A percentile compares a stretch with the other conserved stretches of the same genome.
These are phyloP conservation scores for Pavo muticus DNA, from an alignment of 2,113 vertebrate genomes.

Conservation along the genomic window DNA sequence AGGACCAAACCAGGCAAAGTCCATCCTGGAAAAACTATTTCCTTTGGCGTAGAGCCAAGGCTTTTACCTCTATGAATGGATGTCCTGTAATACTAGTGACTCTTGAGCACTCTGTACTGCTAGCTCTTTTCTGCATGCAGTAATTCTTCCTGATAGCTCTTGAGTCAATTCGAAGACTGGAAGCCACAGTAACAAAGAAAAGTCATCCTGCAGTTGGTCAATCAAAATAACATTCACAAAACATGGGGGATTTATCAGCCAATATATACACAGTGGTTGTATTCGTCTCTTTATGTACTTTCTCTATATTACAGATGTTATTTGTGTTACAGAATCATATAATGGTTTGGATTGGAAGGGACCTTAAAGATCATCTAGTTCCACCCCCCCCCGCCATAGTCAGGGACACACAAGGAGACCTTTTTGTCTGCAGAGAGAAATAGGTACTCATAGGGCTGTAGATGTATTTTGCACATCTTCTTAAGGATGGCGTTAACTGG, in stretches of 20 bases:
- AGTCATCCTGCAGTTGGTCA: not conserved
- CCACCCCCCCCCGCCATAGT: not conserved
- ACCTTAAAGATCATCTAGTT: not conserved
- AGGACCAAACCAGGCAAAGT: not conserved
- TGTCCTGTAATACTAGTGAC: not conserved
- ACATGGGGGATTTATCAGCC: not conserved
- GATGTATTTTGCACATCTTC: not conserved
- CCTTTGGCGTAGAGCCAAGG: not conserved
- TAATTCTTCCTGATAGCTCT: slow-evolving; percentile 8
- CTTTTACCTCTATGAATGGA: not conserved
- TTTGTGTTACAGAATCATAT: not conserved
- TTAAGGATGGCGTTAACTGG: not conserved
- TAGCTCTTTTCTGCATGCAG: not conserved
- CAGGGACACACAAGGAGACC: not conserved
- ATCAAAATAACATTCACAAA: slow-evolving; percentile 11
- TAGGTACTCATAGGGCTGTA: not conserved
- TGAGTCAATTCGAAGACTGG: not conserved
- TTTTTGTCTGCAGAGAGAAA: slow-evolving; percentile 3
- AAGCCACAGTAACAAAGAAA: slow-evolving; percentile 21
- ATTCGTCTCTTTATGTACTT: not conserved
- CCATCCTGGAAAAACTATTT: not conserved
- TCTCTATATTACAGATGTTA: not conserved
- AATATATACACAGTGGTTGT: not conserved
- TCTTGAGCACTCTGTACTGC: not conserved
- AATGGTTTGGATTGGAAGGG: not conserved